phyloP scores from a whole-genome alignment of 2,888 invertebrate genomes.

The Bibio marci region DNA sequence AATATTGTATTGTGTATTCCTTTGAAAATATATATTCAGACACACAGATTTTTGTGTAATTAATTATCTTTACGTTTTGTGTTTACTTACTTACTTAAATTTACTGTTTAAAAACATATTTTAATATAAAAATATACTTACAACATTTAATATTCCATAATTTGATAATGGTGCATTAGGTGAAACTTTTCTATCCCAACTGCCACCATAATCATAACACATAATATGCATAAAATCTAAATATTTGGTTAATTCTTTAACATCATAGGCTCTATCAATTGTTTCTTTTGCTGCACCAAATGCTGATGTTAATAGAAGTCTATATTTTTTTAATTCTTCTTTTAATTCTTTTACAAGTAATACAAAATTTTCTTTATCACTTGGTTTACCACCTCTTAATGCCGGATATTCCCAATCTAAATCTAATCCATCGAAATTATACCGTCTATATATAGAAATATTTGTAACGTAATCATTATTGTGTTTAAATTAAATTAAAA shows the following conservation, averaged over 20 bases:
- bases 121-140: too few relatives aligned
- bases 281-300: constrained; percentile 60
- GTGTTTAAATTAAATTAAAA: too few relatives aligned
- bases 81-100: too few relatives aligned
- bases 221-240: constrained; percentile 64
- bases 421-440: constrained; percentile 28
- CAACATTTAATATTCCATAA: constrained; percentile 42
- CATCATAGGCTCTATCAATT: constrained; percentile 61
- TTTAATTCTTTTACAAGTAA: constrained; percentile 60
- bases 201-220: constrained; percentile 81
- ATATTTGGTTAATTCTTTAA: constrained; percentile 47
- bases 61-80: too few relatives aligned
- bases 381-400: constrained; percentile 52
- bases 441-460: constrained; percentile 6
- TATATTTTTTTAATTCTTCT: constrained; percentile 46
- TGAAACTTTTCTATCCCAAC: constrained; percentile 59
- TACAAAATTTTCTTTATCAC: constrained; percentile 63
- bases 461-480: too few relatives aligned
- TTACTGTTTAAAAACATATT: too few relatives aligned
- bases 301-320: constrained; percentile 62
- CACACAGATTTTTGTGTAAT: too few relatives aligned
- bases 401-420: constrained; percentile 74
- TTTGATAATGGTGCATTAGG: constrained; percentile 61
- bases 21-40: too few relatives aligned
- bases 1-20: constrained; percentile 60